phyloP scores from a whole-genome alignment of 1,140 invertebrate genomes.

The Mamestra configurata region DNA sequence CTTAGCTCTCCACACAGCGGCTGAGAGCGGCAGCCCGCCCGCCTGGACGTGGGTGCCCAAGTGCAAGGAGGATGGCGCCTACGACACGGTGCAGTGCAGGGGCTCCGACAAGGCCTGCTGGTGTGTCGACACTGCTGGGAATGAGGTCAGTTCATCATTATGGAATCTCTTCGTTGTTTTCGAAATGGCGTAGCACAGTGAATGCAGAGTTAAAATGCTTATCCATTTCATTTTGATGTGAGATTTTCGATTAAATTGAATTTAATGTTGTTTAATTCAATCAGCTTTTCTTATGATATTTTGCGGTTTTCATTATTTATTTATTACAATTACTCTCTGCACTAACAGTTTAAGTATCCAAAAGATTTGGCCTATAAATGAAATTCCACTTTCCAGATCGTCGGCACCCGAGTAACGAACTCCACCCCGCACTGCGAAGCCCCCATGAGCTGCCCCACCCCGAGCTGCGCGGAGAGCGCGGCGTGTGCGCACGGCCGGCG shows the following conservation, averaged over 20 bases:
- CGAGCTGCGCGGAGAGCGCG: slow-evolving; percentile 89
- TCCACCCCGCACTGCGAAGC: slow-evolving; percentile 78
- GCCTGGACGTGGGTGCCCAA: slow-evolving; percentile 93
- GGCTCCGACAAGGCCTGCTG: slow-evolving; percentile 93
- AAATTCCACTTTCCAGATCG: slow-evolving; percentile 57
- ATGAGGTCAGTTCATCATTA: slow-evolving; percentile 93
- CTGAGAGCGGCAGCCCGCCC: slow-evolving; percentile 92
- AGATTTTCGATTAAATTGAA: too few species aligned
- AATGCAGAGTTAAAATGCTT: too few species aligned
- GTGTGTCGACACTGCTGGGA: slow-evolving; percentile 96
- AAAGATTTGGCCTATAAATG: too few species aligned
- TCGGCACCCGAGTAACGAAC: slow-evolving; percentile 75
- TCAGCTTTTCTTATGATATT: too few species aligned
- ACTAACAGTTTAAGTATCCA: too few species aligned
- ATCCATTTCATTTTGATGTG: too few species aligned
- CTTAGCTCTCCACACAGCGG: slow-evolving; percentile 91
- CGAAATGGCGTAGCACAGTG: too few species aligned
- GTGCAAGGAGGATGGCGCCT: slow-evolving; percentile 93
- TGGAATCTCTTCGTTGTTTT: too few species aligned
- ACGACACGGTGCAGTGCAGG: slow-evolving; percentile 94
- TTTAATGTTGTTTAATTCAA: too few species aligned
- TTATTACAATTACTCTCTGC: too few species aligned
- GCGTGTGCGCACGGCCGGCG: slow-evolving; percentile 91
- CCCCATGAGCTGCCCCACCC: slow-evolving; percentile 89
- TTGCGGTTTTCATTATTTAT: too few species aligned